Evolutionary conservation across 53 echinoderm and acorn worm genomes (phyloP).

Genomic region (Stichopus horrens): DNA sequence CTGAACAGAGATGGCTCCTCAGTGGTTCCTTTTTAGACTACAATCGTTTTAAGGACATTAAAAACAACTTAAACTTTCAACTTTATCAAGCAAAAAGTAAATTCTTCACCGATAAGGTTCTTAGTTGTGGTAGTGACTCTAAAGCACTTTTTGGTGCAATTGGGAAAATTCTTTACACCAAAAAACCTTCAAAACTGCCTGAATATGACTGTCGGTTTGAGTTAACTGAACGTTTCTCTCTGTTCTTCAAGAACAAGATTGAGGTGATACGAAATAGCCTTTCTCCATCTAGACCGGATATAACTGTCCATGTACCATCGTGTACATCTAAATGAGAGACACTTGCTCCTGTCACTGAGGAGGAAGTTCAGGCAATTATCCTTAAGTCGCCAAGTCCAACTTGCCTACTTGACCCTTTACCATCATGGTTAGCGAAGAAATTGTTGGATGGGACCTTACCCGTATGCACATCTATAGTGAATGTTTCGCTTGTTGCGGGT

Average conservation of each 20-base stretch:
- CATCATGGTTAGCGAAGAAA: conserved; percentile 18
- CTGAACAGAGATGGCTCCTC: background rate
- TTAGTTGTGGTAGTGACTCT: conserved; percentile 43
- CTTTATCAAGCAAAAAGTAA: background rate
- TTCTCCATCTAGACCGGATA: too few species aligned
- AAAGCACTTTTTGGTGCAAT: conserved; percentile 38
- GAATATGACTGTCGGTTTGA: background rate
- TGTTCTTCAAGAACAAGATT: too few species aligned
- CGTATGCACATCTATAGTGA: background rate
- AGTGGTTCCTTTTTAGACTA: background rate
- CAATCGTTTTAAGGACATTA: background rate
- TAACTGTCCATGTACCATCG: too few species aligned
- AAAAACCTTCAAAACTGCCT: background rate
- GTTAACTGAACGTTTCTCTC: background rate
- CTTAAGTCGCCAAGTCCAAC: background rate
- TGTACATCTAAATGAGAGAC: too few species aligned
- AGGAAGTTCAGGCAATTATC: conserved; percentile 10
- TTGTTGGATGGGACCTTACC: conserved; percentile 6
- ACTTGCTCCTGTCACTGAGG: background rate
- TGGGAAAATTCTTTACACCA: background rate
- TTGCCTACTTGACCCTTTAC: conserved; percentile 20
- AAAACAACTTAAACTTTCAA: background rate
- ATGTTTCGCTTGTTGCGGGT: background rate
- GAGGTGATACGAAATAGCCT: too few species aligned
- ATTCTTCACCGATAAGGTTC: conserved; percentile 36